Evolutionary conservation across 1,140 invertebrate genomes (phyloP).

Genomic region (Tribolium castaneum): DNA sequence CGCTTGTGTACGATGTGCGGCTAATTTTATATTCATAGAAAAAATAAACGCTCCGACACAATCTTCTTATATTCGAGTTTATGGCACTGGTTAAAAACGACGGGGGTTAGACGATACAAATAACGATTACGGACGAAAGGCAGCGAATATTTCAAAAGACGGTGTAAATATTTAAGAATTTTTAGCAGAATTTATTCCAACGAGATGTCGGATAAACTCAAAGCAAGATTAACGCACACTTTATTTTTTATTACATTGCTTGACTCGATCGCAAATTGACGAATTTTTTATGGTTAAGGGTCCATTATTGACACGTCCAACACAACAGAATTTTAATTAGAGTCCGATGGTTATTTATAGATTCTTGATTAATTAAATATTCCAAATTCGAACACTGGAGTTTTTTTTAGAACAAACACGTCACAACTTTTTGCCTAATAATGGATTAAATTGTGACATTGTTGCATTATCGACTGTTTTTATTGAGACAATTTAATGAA

Average conservation of each 20-base stretch:
- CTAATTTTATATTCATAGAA: conserved; percentile 45
- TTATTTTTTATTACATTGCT: not conserved
- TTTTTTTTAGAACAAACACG: not conserved
- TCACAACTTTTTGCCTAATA: not conserved
- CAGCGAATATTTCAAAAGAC: conserved; percentile 26
- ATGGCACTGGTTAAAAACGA: conserved; percentile 35
- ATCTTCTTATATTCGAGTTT: conserved; percentile 43
- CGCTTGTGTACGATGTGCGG: conserved; percentile 7
- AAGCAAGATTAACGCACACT: not conserved
- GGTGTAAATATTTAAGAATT: conserved; percentile 15
- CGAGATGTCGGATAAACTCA: not conserved
- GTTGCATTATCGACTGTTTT: not conserved
- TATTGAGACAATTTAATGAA: not conserved
- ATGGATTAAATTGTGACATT: not conserved
- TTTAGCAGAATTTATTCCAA: conserved; percentile 27
- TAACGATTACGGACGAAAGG: conserved; percentile 18
- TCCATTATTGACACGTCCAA: not conserved
- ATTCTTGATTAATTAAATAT: not conserved
- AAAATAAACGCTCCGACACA: conserved; percentile 41
- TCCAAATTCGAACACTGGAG: not conserved
- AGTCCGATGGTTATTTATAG: not conserved
- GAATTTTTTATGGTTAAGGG: not conserved
- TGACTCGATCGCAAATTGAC: too few species aligned
- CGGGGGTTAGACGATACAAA: conserved; percentile 36
- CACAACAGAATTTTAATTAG: not conserved